Percentiles rank a stretch among this genome's conserved stretches.
These are phyloP conservation scores for Triops longicaudatus DNA, from an alignment of 1,140 invertebrate genomes.

Conservation along the genomic window DNA sequence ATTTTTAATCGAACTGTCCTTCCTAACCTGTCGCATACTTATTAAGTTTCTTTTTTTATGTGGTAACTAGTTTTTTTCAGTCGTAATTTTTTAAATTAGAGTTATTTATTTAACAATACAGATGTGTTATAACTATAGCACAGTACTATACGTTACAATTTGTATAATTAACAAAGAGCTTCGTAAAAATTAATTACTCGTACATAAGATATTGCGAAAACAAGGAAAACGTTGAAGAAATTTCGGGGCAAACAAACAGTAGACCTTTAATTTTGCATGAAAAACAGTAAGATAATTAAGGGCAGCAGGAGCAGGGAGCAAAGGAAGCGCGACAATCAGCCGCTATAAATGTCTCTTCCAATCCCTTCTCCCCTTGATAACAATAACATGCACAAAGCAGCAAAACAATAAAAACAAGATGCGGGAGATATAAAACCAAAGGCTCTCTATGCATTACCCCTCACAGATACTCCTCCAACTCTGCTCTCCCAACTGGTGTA, in stretches of 20 bases:
- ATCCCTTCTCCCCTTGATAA: slow-evolving; percentile 9
- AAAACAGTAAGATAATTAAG: background rate
- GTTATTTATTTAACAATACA: no score
- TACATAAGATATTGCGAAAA: no score
- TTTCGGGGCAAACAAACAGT: background rate
- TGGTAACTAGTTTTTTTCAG: no score
- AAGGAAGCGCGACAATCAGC: background rate
- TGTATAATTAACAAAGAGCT: no score
- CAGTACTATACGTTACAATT: no score
- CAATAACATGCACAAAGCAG: background rate
- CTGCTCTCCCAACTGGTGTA: background rate
- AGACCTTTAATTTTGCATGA: background rate
- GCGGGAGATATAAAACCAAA: background rate
- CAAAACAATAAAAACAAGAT: slow-evolving; percentile 13
- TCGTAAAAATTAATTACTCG: no score
- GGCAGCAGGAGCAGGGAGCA: background rate
- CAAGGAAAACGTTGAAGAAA: background rate
- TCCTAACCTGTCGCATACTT: no score
- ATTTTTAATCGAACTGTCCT: no score
- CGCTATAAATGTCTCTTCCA: background rate
- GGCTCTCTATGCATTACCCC: background rate
- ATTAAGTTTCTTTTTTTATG: no score
- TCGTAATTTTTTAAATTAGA: no score
- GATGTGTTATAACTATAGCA: no score
- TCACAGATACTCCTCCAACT: no score